Evolutionary conservation across 2,113 vertebrate species (phyloP), one percentile per base, ranked within the genome.

Genomic region (Scalopus aquaticus): DNA sequence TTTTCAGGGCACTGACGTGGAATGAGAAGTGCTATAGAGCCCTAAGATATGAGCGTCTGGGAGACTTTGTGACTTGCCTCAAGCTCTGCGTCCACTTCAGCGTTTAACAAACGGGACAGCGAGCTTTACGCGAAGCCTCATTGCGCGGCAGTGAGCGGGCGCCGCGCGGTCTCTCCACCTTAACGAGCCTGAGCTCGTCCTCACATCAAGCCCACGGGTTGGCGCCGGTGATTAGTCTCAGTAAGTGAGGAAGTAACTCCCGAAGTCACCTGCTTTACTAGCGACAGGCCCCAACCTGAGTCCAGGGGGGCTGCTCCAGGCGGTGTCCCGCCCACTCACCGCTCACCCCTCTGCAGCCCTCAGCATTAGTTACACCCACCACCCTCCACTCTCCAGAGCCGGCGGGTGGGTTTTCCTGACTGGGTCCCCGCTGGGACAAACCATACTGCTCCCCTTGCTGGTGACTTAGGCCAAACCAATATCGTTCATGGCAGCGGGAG

Each of bases 261-360:
- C 1, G 10, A 72, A 37, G 17, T 32, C 2, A 3, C 3, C 12
- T 0, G 5, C 39, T 5, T 15, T 16, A 16, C 3, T 64, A 49
- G 3, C 10, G 2, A 5, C 2, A 2, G 9, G 5, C 1, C 30
- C 19, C 13, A 35, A 22, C 26, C 17, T 4, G n/a, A 3, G 9
- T 30, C 26, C 24, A 37, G 37, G 11, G 26, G 30, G 30, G 4
- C 3, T 39, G 24, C 11, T 11, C 26, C 56, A 35, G 30, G 24
- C 54, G 1, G 3, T 22, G 30, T n/a, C 8, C 51, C 26, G 20
- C 28, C 20, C 26, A 0, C 7, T 16, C 35, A 19, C 26, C 60
- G 46, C 51, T 13, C 9, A 32, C 11, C 16, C 12, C 64, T 65
- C 2, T 42, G 35, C 9, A 3, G 64, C 49, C 19, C 9, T 54